Evolutionary conservation across 1,140 invertebrate species (phyloP).

Genomic region (Acromyrmex heyeri): DNA sequence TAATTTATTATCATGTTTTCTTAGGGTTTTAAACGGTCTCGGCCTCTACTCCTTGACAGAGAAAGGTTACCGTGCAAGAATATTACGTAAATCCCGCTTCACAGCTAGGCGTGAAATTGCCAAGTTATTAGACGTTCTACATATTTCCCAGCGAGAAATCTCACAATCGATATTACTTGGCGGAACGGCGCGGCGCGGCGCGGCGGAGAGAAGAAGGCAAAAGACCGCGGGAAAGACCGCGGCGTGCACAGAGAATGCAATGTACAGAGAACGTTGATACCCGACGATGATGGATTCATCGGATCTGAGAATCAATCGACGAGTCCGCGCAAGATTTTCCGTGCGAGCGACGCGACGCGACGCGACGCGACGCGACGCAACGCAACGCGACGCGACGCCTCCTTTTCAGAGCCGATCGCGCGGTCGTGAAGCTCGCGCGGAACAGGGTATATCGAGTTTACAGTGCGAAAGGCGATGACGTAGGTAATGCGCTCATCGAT

Average conservation of each 20-base stretch:
- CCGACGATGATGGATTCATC: background rate
- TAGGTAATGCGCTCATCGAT: constrained; percentile 75
- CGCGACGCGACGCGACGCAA: background rate
- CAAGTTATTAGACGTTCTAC: constrained; percentile 4
- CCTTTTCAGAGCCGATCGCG: background rate
- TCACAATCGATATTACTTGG: constrained; percentile 30
- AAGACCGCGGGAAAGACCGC: background rate
- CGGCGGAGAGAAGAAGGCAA: background rate
- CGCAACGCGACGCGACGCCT: background rate
- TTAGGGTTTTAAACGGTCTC: background rate
- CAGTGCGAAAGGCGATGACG: constrained; percentile 68
- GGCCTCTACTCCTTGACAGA: background rate
- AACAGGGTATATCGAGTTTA: constrained; percentile 41
- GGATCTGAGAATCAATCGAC: background rate
- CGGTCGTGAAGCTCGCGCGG: constrained; percentile 23
- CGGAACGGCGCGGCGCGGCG: background rate
- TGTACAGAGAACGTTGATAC: background rate
- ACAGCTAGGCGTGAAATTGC: background rate
- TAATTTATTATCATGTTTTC: background rate
- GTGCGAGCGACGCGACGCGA: background rate
- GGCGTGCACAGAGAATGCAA: background rate
- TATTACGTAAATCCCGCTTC: background rate
- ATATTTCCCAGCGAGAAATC: constrained; percentile 33
- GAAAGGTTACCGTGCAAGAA: background rate
- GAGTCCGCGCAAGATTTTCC: background rate